Base-by-base conservation (phyloP, 2,797 vertebrate species). In the Psittacula echo region DNA sequence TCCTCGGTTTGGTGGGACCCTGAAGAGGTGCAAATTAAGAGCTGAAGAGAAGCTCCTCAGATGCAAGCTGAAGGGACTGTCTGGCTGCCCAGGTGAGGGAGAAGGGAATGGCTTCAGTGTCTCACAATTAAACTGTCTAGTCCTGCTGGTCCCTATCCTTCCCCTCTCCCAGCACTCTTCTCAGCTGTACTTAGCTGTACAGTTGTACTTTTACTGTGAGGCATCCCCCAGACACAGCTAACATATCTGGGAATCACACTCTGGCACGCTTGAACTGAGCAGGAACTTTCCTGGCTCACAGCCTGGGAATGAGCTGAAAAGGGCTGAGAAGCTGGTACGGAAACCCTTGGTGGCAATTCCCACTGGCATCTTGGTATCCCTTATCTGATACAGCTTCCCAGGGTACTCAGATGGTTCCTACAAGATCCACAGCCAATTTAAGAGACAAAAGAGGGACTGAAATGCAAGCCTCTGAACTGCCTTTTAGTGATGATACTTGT, bases 241-340 rank as follows among this genome's bases (percentile, higher is more conserved):
- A 86, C 12, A 1, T 14, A 58, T 17, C 32, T n/a, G 32, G 39
- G 39, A 90, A 86, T 75, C 66, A 66, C 82, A 26, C 13, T 58
- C 23, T 27, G 45, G 23, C 16, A 85, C 1, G 1, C 61, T 67
- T 92, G 50, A 93, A 85, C 48, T 47, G 72, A 91, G 42, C 13
- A 62, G 53, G 61, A 94, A 75, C 45, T 66, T 93, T 60, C 20
- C 50, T 54, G 73, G 62, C 83, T 94, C 66, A 32, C 8, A 84
- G 39, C 32, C 19, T 81, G 62, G n/a, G 10, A 94, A 84, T 41
- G 42, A 94, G 34, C 27, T 75, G 66, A 53, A 67, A 86, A 86
- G 54, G 44, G 24, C 51, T 58, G 16, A 16, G 50, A 94, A 77
- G 68, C 27, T 51, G 41, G 50, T 39, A 66, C 0, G 0, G 9